Percentiles rank a stretch among this genome's conserved stretches.
phyloP scores from a whole-genome alignment of 2,888 invertebrate genomes.

The Oxyteleia sp. region DNA sequence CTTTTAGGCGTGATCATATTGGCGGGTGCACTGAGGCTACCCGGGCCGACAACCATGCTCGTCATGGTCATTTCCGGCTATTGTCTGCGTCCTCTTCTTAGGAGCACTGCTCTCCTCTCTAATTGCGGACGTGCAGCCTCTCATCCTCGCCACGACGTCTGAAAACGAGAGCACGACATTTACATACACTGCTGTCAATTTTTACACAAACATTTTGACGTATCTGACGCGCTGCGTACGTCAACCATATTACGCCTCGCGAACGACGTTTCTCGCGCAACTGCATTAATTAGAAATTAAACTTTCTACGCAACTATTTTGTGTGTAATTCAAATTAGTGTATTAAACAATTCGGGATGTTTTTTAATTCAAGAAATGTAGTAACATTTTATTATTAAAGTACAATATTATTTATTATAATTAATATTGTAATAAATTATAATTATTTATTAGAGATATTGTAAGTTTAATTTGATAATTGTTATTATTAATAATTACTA shows the following conservation, averaged over 20 bases:
- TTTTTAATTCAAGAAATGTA: too few relatives aligned
- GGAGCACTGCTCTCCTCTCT: slow-evolving; percentile 79
- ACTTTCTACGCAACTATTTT: slow-evolving; percentile 50
- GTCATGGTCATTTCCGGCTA: slow-evolving; percentile 87
- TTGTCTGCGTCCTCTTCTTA: slow-evolving; percentile 77
- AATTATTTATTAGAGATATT: too few relatives aligned
- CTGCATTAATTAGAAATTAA: slow-evolving; percentile 55
- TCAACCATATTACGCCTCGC: not conserved
- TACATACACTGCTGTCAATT: not conserved
- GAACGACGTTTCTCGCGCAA: slow-evolving; percentile 22
- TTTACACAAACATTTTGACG: not conserved
- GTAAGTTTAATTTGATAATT: too few relatives aligned
- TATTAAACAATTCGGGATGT: too few relatives aligned
- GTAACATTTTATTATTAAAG: too few relatives aligned
- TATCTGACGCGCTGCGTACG: not conserved
- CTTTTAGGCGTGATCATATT: slow-evolving; percentile 85
- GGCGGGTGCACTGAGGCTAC: slow-evolving; percentile 84
- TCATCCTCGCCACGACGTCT: slow-evolving; percentile 80
- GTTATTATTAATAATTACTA: too few relatives aligned
- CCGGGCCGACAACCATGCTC: slow-evolving; percentile 87
- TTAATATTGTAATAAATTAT: too few relatives aligned
- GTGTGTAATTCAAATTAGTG: slow-evolving; percentile 1
- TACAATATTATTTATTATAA: too few relatives aligned
- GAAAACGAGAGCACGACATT: slow-evolving; percentile 26
- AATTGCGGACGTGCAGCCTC: slow-evolving; percentile 77